Conservation (phyloP, 2,113 vertebrate genomes). For the Lipotes vexillifer region DNA sequence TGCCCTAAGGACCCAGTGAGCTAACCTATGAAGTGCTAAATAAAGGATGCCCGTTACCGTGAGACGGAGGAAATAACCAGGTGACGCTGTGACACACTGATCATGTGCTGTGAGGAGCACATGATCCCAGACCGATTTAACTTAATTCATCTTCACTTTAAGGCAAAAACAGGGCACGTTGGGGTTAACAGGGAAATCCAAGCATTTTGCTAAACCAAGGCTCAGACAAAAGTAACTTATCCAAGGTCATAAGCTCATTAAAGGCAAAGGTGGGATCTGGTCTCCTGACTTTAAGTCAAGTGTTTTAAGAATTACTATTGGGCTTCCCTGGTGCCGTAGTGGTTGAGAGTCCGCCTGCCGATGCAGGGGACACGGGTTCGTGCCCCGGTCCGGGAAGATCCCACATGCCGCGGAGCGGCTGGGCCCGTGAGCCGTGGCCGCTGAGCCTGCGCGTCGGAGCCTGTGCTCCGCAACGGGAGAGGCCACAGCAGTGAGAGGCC, state of each 20-base stretch:
- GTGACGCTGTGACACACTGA: neutral
- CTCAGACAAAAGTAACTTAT: neutral
- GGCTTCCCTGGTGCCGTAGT: too few species aligned
- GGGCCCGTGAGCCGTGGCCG: too few species aligned
- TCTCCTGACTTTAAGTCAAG: neutral
- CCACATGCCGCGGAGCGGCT: too few species aligned
- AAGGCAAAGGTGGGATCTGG: neutral
- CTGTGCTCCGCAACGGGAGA: too few species aligned
- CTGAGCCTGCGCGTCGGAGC: too few species aligned
- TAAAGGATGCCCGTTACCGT: fast-evolving
- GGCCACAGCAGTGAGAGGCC: too few species aligned
- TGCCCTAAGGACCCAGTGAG: neutral
- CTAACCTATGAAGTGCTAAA: too few species aligned
- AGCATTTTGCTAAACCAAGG: neutral
- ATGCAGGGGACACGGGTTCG: too few species aligned
- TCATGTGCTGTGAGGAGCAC: neutral
- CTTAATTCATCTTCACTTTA: neutral
- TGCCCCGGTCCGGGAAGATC: too few species aligned
- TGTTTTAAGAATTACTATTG: neutral
- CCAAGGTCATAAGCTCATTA: neutral
- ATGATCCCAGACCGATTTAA: neutral
- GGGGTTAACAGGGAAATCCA: neutral
- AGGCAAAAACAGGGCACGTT: neutral
- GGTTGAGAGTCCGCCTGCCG: too few species aligned
- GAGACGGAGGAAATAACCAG: neutral